Percentiles rank a stretch among this genome's conserved stretches.
Conservation (phyloP, 2,797 vertebrate genomes). For the Spondyliosoma cantharus region DNA sequence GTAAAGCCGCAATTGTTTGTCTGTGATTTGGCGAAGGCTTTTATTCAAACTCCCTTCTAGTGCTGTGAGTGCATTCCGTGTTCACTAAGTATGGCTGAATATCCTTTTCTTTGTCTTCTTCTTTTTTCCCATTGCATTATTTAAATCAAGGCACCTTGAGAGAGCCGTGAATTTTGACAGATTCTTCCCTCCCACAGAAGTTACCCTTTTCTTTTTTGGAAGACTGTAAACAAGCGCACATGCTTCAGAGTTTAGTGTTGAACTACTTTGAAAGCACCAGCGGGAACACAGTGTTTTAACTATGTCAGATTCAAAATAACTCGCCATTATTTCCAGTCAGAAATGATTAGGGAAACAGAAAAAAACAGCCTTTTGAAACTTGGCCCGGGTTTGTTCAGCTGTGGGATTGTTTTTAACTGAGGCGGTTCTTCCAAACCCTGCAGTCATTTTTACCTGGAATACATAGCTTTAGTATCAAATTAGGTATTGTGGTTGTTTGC, state of each 20-base stretch:
- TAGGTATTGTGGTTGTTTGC: not conserved
- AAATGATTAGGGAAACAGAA: conserved; percentile 33
- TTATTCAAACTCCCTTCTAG: conserved; percentile 34
- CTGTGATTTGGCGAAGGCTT: conserved; percentile 42
- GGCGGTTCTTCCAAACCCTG: not conserved
- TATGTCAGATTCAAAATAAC: conserved; percentile 25
- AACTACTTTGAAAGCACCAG: conserved; percentile 22
- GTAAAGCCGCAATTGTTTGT: conserved; percentile 22
- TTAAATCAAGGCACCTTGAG: conserved; percentile 58
- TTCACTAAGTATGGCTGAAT: conserved; percentile 42
- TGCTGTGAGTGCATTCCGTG: conserved; percentile 40
- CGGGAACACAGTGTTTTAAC: conserved; percentile 18
- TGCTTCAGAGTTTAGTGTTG: conserved; percentile 10
- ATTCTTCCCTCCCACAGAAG: conserved; percentile 10
- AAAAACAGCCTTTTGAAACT: conserved; percentile 2
- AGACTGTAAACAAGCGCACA: conserved; percentile 17
- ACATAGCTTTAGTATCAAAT: not conserved
- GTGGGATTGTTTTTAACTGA: not conserved
- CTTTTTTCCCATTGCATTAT: conserved; percentile 58
- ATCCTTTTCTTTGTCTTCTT: conserved; percentile 4
- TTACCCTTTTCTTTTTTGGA: not conserved
- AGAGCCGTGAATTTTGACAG: conserved; percentile 35
- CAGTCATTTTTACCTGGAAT: not conserved
- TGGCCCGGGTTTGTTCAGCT: not conserved
- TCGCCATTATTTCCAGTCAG: conserved; percentile 23